Evolutionary conservation across 1,140 invertebrate species (phyloP), one percentile per base, ranked within the genome.

Genomic region (Drosophila chauvacae): DNA sequence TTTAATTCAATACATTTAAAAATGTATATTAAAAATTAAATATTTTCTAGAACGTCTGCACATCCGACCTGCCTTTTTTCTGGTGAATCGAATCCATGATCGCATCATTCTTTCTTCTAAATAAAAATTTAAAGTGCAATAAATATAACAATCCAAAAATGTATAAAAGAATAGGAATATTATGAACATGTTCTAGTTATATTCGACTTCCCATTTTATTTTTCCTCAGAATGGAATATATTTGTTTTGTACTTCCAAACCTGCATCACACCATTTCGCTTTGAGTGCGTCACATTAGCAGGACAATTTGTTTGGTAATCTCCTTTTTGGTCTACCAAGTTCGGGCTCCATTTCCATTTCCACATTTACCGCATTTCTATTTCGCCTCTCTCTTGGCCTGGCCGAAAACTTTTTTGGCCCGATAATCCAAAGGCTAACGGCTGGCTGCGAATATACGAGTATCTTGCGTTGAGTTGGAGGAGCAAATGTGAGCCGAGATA

Each of bases 221-320:
- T 10, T 28, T 28, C 14, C 18, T 2, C 2, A 23, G 30, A 2
- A 16, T 16, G 4, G 5, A 39, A 39, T n/a, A n/a, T 28, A 28
- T 48, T 20, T 30, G 9, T 45, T 61, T 18, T n/a, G 23, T 23
- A 61, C 48, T 39, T 35, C 60, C n/a, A 30, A 26, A 41, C 60
- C 68, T 41, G 41, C 23, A 39, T 55, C 42, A 48, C 47, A 48
- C 37, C 28, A 44, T 45, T 47, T 41, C 30, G 16, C 59, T 65
- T 60, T 45, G 45, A 55, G 59, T 55, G 63, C 68, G 57, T 58
- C 83, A 71, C 84, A 88, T 88, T 88, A 90, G 85, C 60, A 81
- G 73, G 59, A 81, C 85, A 90, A 90, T 90, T 90, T 90, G 85
- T 85, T 90, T 57, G 81, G 70, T 85, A 90, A 90, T 90, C 81